Evolutionary conservation across 2,113 vertebrate species (phyloP).

Genomic region (Orycteropus afer): DNA sequence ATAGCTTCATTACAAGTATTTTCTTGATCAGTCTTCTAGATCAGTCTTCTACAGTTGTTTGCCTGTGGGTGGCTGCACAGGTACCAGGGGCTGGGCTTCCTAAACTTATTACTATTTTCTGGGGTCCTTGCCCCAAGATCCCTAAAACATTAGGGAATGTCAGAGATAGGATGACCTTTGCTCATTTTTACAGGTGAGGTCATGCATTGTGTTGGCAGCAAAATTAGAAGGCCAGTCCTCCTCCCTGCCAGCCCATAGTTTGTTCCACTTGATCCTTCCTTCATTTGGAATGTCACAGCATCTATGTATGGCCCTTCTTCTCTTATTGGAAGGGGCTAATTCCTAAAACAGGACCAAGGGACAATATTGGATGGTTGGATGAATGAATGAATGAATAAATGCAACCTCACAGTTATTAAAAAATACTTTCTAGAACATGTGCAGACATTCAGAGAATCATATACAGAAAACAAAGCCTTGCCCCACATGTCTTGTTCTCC

Average conservation of each 20-base stretch:
- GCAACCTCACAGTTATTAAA: neutral
- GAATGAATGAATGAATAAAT: neutral
- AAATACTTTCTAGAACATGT: constrained; percentile 2
- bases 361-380: neutral
- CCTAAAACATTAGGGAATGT: neutral
- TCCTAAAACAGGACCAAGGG: neutral
- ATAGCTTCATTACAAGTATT: constrained; percentile 35
- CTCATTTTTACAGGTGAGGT: neutral
- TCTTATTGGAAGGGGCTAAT: neutral
- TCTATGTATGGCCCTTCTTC: neutral
- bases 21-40: constrained; percentile 41
- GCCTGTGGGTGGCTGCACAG: neutral
- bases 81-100: neutral
- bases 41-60: neutral
- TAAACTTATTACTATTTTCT: neutral
- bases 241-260: neutral
- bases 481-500: neutral
- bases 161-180: neutral
- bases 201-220: neutral
- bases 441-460: neutral
- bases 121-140: neutral
- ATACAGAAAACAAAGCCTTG: neutral
- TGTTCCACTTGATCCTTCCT: neutral
- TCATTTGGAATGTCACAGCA: neutral
- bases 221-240: neutral